Evolutionary conservation across 1,140 invertebrate genomes (phyloP), one percentile per base, ranked within the genome.

Genomic region (Panonychus citri): DNA sequence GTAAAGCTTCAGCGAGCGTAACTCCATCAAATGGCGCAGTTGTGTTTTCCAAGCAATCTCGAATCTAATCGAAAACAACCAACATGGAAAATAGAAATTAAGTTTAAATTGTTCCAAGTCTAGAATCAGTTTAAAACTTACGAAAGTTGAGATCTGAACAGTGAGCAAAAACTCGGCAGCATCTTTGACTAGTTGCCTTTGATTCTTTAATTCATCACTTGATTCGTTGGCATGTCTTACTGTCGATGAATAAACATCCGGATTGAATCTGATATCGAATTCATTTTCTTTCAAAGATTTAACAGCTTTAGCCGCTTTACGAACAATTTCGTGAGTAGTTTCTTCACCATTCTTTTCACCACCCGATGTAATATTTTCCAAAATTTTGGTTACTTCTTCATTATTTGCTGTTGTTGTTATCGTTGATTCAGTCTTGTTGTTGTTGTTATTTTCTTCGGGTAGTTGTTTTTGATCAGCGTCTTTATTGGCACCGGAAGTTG

Each of bases 261-360:
- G 89, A 73, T 99, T 99, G 70, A 99, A 98, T 52, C 88, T 77
- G 56, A 98, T 84, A 66, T 91, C 88, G 68, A 97, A 96, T 70
- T 95, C 89, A 34, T 26, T 49, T 8, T 60, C 54, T 57, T 55
- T 57, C 3, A 96, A 73, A 3, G 90, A 96, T 1, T 87, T 86
- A 19, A 96, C 89, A 42, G 85, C 81, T 13, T 77, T 69, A 17
- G 88, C 85, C 28, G 91, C 89, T 62, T 81, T 81, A 60, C 80
- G 81, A 1, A 96, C 84, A 46, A 95, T 87, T 56, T 86, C 84
- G 60, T 81, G 81, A 7, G 84, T 88, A 61, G 78, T 83, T 64
- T 88, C 83, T 66, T 85, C 84, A 68, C 85, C 82, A 68, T 81
- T 76, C 67, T 85, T 84, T 61, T 83, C 82, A 19, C 43, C n/a